phyloP scores from a whole-genome alignment of 1,140 invertebrate genomes.

The Brevipalpus yothersi region DNA sequence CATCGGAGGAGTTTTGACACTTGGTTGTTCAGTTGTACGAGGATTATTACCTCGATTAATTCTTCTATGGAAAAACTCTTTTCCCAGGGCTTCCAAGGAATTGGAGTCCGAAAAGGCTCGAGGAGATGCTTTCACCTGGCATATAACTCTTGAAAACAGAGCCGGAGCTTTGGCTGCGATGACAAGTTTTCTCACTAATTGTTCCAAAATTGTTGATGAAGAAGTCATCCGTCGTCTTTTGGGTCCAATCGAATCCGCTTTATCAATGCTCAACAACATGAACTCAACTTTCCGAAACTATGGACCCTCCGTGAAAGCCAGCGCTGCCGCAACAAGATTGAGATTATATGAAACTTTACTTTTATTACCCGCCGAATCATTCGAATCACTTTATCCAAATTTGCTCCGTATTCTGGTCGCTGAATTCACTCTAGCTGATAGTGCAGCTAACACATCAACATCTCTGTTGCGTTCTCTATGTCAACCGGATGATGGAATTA shows the following conservation, averaged over 20 bases:
- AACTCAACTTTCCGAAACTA: slow-evolving; percentile 66
- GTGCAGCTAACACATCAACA: slow-evolving; percentile 77
- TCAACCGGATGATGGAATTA: slow-evolving; percentile 60
- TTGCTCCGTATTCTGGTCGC: slow-evolving; percentile 78
- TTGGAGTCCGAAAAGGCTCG: slow-evolving; percentile 86
- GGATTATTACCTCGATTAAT: slow-evolving; percentile 72
- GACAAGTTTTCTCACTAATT: slow-evolving; percentile 73
- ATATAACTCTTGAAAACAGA: slow-evolving; percentile 76
- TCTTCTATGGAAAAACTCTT: slow-evolving; percentile 87
- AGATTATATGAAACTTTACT: slow-evolving; percentile 70
- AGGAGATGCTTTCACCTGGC: slow-evolving; percentile 97
- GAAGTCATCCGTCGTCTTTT: slow-evolving; percentile 65
- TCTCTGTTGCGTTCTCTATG: slow-evolving; percentile 60
- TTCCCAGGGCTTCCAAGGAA: slow-evolving; percentile 82
- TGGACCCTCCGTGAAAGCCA: slow-evolving; percentile 75
- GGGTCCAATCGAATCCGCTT: slow-evolving; percentile 71
- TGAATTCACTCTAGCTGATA: slow-evolving; percentile 86
- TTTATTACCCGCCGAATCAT: slow-evolving; percentile 50
- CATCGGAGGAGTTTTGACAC: slow-evolving; percentile 83
- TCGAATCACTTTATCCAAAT: slow-evolving; percentile 63
- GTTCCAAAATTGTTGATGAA: slow-evolving; percentile 66
- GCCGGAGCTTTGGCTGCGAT: slow-evolving; percentile 85
- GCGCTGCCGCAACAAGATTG: slow-evolving; percentile 68
- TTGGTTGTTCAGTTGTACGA: slow-evolving; percentile 66
- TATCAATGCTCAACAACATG: slow-evolving; percentile 71